phyloP scores from a whole-genome alignment of 2,888 invertebrate genomes.

The Drepana falcataria region DNA sequence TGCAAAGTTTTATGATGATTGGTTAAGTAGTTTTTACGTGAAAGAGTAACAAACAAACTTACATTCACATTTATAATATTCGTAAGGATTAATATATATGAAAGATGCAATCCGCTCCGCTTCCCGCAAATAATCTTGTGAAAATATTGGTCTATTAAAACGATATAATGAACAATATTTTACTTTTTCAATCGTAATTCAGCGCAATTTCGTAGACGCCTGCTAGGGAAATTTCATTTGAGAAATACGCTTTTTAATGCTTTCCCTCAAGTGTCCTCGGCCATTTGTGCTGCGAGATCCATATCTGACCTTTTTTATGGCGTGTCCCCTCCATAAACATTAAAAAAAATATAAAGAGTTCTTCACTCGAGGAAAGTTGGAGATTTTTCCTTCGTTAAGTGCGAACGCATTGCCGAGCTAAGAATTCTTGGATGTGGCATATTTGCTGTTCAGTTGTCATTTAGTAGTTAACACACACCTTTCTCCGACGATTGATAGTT shows the following conservation, averaged over 20 bases:
- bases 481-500: background rate
- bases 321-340: conserved; percentile 40
- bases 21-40: no score
- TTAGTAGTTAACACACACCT: no score
- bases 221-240: conserved; percentile 21
- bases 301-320: conserved; percentile 48
- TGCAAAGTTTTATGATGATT: no score
- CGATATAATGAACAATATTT: no score
- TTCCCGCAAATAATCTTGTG: no score
- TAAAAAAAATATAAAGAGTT: conserved; percentile 64
- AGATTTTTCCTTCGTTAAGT: conserved; percentile 32
- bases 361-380: conserved; percentile 42
- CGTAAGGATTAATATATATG: no score
- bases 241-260: conserved; percentile 30
- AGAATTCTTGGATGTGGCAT: conserved; percentile 25
- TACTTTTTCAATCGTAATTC: conserved; percentile 29
- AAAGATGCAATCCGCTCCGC: no score
- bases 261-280: conserved; percentile 15
- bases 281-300: conserved; percentile 16
- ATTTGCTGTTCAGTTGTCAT: background rate
- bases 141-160: background rate
- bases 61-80: no score
- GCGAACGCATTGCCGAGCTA: background rate
- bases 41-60: no score
- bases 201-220: conserved; percentile 16